Percentiles rank a stretch among this genome's conserved stretches.
Evolutionary conservation across 2,797 vertebrate genomes (phyloP).

Genomic region (Margarornis squamiger): DNA sequence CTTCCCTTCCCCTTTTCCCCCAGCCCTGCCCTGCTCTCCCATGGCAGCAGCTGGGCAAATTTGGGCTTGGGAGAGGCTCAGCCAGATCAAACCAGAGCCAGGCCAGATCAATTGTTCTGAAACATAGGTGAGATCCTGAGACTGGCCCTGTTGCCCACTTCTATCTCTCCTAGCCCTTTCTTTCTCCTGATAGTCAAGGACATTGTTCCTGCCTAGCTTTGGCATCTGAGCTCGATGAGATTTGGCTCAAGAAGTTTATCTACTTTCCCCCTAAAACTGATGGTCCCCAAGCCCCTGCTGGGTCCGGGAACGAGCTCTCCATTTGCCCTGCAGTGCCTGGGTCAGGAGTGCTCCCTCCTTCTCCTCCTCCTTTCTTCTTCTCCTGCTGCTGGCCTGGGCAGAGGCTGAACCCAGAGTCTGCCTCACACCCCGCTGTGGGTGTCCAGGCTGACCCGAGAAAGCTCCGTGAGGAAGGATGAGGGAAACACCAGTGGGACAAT

Average conservation of each 20-base stretch:
- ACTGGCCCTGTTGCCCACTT: background rate
- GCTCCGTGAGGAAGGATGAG: background rate
- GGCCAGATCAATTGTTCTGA: background rate
- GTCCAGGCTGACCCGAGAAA: background rate
- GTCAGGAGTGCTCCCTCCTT: background rate
- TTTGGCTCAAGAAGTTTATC: background rate
- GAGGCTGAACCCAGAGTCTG: background rate
- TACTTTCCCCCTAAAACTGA: background rate
- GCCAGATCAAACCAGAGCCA: background rate
- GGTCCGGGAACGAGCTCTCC: background rate
- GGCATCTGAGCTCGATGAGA: background rate
- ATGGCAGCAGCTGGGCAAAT: background rate
- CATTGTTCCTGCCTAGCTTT: background rate
- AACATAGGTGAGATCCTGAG: background rate
- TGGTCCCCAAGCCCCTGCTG: rapidly evolving
- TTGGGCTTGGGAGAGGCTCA: background rate
- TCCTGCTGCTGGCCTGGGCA: rapidly evolving
- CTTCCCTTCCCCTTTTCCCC: background rate
- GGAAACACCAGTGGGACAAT: slow-evolving; percentile 66
- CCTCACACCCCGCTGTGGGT: background rate
- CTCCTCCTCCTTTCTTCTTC: background rate
- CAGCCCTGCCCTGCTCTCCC: background rate
- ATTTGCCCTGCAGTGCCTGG: background rate
- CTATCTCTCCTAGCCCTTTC: background rate
- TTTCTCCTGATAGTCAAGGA: background rate